Conservation (phyloP, 2,797 vertebrate species). For the Telmatherina bonti region DNA sequence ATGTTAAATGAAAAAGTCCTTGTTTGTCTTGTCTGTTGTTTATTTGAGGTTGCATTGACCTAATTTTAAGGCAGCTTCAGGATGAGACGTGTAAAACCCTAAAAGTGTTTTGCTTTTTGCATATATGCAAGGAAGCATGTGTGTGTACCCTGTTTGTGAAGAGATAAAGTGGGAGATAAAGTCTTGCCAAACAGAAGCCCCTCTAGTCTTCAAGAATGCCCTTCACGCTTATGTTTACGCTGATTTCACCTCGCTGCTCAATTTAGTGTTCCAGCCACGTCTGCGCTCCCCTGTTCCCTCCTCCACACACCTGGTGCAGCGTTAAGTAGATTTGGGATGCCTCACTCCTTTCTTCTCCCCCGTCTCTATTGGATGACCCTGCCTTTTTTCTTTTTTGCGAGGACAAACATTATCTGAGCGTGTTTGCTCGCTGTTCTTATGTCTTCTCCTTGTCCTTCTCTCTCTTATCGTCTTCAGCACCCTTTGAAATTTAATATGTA, state of each 20-base stretch:
- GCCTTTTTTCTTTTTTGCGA: slow-evolving; percentile 30
- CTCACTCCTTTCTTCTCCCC: slow-evolving; percentile 59
- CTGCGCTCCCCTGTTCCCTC: slow-evolving; percentile 43
- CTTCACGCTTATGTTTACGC: slow-evolving; percentile 71
- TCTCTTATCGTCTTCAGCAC: slow-evolving; percentile 32
- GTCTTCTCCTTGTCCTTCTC: slow-evolving; percentile 38
- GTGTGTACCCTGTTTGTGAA: not conserved
- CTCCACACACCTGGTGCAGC: slow-evolving; percentile 60
- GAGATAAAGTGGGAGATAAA: not conserved
- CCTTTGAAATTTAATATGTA: slow-evolving; percentile 67
- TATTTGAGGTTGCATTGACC: too few relatives aligned
- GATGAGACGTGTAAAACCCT: too few relatives aligned
- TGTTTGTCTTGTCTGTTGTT: too few relatives aligned
- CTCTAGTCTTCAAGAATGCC: slow-evolving; percentile 51
- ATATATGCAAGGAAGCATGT: not conserved
- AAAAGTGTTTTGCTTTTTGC: not conserved
- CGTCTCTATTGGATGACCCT: slow-evolving; percentile 66
- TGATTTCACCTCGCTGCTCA: slow-evolving; percentile 53
- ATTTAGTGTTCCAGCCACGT: slow-evolving; percentile 79
- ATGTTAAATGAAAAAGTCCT: not conserved
- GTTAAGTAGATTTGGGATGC: slow-evolving; percentile 75
- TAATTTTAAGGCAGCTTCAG: too few relatives aligned
- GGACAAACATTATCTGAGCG: slow-evolving; percentile 35
- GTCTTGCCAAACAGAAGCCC: slow-evolving; percentile 14
- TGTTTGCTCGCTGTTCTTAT: slow-evolving; percentile 29